Conservation (phyloP, 2,113 vertebrate species). For the Typhlomys cinereus region DNA sequence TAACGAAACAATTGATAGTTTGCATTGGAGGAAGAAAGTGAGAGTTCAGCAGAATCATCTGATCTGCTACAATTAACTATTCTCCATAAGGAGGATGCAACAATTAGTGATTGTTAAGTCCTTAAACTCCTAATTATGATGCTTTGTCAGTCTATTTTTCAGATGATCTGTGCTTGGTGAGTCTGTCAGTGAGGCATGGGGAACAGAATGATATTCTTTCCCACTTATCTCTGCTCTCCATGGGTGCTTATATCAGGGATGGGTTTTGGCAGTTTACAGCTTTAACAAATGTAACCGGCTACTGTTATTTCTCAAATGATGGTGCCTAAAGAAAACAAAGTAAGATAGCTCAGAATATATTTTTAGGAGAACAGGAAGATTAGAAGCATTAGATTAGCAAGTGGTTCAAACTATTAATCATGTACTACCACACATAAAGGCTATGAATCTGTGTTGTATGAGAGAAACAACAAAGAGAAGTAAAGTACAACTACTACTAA, state of each 20-base stretch:
- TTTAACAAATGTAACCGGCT: constrained; percentile 60
- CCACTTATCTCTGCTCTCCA: constrained; percentile 6
- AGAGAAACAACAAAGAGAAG: background rate
- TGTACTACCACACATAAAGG: background rate
- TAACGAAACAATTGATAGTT: background rate
- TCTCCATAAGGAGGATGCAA: constrained; percentile 43
- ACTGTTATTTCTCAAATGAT: constrained; percentile 49
- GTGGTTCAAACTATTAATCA: constrained; percentile 52
- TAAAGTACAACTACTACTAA: background rate
- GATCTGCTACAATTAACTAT: constrained; percentile 59
- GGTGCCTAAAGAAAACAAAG: constrained; percentile 17
- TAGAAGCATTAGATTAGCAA: constrained; percentile 61
- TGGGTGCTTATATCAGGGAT: background rate
- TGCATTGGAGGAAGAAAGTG: background rate
- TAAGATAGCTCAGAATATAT: constrained; percentile 41
- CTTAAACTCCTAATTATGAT: constrained; percentile 46
- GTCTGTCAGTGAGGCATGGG: background rate
- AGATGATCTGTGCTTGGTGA: background rate
- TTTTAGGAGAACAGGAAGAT: constrained; percentile 60
- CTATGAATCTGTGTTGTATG: background rate
- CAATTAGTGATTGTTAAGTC: constrained; percentile 55
- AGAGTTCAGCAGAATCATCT: constrained; percentile 41
- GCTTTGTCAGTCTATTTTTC: constrained; percentile 45
- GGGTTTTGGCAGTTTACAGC: constrained; percentile 46
- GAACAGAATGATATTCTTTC: background rate